These are phyloP conservation scores for Rugalucina vietnamica DNA, from an alignment of 2,888 invertebrate species.

Conservation along the genomic window DNA sequence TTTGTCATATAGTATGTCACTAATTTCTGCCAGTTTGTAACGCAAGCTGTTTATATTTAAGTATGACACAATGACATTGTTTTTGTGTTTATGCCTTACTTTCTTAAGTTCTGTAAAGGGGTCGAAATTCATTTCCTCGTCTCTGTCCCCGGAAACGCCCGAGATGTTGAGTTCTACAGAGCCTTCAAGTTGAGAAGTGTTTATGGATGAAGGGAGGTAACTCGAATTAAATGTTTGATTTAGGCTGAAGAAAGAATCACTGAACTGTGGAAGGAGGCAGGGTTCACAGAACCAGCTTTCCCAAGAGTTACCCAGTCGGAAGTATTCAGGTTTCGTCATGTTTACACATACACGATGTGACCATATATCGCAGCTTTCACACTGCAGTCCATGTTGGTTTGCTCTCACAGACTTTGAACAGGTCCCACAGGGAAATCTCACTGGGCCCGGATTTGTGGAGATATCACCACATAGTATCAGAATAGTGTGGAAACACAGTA, in stretches of 20 bases:
- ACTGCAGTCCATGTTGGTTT: not conserved
- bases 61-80: conserved; percentile 1
- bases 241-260: not conserved
- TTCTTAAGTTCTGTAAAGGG: not conserved
- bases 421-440: not conserved
- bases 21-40: conserved; percentile 21
- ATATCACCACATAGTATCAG: not conserved
- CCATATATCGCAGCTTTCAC: not conserved
- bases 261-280: not conserved
- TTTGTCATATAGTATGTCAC: conserved; percentile 20
- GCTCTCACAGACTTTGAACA: not conserved
- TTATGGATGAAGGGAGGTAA: not conserved
- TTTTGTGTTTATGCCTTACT: not conserved
- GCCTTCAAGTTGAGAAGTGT: not conserved
- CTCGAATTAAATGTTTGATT: not conserved
- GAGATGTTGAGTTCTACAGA: too few relatives aligned
- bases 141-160: too few relatives aligned
- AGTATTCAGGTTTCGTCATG: not conserved
- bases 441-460: not conserved
- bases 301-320: not conserved
- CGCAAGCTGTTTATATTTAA: conserved; percentile 20
- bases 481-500: not conserved
- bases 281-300: not conserved
- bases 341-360: not conserved
- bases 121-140: not conserved